Base-by-base conservation (phyloP, 2,797 vertebrate species). In the Dallia pectoralis region DNA sequence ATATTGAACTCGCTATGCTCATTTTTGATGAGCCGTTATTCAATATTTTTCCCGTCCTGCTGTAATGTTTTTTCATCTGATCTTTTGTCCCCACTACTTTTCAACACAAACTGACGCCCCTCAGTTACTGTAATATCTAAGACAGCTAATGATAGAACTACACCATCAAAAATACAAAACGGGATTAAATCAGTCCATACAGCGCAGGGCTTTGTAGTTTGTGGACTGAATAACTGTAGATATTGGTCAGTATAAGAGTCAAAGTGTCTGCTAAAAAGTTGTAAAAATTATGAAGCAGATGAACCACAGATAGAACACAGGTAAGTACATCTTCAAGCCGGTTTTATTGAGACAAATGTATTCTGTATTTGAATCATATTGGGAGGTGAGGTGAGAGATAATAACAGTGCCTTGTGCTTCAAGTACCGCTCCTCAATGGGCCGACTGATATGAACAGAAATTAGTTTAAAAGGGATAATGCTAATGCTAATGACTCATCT, bases 391-490 rank as follows among this genome's bases (percentile, higher is more conserved):
- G 61, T 63, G 51, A 67, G 70, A 77, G 33, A 74, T 29, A 68
- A 56, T 79, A 72, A 27, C 74, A 71, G 53, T 59, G 40, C 40
- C 14, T 14, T 11, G 40, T 44, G 53, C 53, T 59, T 8, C 53
- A 59, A 22, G 53, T 25, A 75, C 61, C 71, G 62, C 66, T 69
- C 70, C 22, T 67, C 53, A 29, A 59, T 62, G 76, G 68, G 70
- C 80, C 71, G 62, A 77, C 68, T 79, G 71, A 82, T 72, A 51
- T 32, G 75, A 76, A 81, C 79, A 76, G 79, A 79, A 81, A 76
- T 77, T 72, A 75, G 78, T 77, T 75, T 77, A 30, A 64, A 64
- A 64, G 27, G 27, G 14, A 30, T 29, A 14, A 32, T 11, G 51
- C 51, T 22, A 6, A 59, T 59, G 53, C 53, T 59, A 64, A 64